Evolutionary conservation across 2,888 invertebrate genomes (phyloP).

Genomic region (Callinectes sapidus): DNA sequence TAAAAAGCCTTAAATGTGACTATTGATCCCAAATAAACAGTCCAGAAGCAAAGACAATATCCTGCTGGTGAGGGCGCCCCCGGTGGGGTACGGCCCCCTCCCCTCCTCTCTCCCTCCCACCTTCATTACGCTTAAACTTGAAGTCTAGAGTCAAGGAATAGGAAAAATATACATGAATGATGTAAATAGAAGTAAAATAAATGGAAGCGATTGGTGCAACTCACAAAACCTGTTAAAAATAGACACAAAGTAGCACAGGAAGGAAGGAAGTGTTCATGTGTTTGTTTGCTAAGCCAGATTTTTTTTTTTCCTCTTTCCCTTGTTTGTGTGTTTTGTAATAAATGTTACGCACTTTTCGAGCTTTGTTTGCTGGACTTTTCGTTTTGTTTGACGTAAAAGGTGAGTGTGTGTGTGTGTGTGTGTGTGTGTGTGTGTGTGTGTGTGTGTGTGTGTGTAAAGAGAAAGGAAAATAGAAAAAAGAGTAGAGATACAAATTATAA

Average conservation of each 20-base stretch:
- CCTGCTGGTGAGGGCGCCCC: too few species aligned
- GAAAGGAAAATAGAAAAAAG: background rate
- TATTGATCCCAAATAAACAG: too few species aligned
- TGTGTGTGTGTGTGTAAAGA: background rate
- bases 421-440: conserved; percentile 27
- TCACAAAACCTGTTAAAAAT: too few species aligned
- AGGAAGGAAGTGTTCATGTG: background rate
- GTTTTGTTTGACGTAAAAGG: background rate
- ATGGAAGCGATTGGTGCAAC: too few species aligned
- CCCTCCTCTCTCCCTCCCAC: too few species aligned
- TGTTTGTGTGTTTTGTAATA: background rate
- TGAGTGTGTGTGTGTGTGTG: conserved; percentile 11
- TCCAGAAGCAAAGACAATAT: too few species aligned
- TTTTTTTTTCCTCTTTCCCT: background rate
- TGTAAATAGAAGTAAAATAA: too few species aligned
- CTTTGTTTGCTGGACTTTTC: background rate
- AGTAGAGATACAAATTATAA: too few species aligned
- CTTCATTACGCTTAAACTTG: too few species aligned
- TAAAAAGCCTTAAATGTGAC: too few species aligned
- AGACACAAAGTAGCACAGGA: background rate
- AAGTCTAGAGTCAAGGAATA: background rate
- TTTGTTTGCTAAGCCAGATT: background rate
- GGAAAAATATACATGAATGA: background rate
- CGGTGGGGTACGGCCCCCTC: too few species aligned
- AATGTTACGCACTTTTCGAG: background rate